Evolutionary conservation across 2,888 invertebrate genomes (phyloP), one percentile per base, ranked within the genome.

Genomic region (Agapetus fuscipes): DNA sequence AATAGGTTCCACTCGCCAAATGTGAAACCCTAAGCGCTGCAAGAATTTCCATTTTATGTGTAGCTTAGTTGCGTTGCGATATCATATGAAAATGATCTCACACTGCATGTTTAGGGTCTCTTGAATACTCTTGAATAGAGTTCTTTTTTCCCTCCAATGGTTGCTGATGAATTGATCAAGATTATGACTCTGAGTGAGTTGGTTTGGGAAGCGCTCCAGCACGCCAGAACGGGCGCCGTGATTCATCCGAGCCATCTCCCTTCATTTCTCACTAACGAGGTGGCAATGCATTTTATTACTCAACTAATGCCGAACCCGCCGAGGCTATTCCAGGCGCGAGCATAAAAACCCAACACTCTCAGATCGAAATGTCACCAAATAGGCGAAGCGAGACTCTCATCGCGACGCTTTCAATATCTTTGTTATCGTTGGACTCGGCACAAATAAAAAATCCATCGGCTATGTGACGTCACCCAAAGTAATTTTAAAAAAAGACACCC

Each of bases 191-290:
- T n/a, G n/a, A n/a, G n/a, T n/a, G n/a, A n/a, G n/a, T n/a, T n/a
- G 6, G 13, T 9, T 13, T 28, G 11, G 20, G 29, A 12, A 17
- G 30, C 30, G 13, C 20, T 20, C 20, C 20, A 20, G 5, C 9
- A 9, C 20, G 9, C 20, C 29, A 37, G 31, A 30, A 15, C 20
- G 32, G 43, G 40, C 43, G 39, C 43, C 37, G 41, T 43, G 37
- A 39, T 43, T 43, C 43, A 37, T 46, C 43, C 43, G 46, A 46
- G 35, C 43, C 41, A 46, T 46, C 46, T 43, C 31, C 38, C 39
- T 20, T 38, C 43, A 43, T 43, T 41, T 33, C 30, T 41, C 27
- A 41, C 46, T 43, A 43, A 46, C 46, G 43, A 43, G 43, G 41
- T 43, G 41, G 43, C 41, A 43, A 46, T 41, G 46, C 41, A 41